Evolutionary conservation across 2,113 vertebrate species (phyloP), one percentile per base, ranked within the genome.

Genomic region (Larimichthys crocea): DNA sequence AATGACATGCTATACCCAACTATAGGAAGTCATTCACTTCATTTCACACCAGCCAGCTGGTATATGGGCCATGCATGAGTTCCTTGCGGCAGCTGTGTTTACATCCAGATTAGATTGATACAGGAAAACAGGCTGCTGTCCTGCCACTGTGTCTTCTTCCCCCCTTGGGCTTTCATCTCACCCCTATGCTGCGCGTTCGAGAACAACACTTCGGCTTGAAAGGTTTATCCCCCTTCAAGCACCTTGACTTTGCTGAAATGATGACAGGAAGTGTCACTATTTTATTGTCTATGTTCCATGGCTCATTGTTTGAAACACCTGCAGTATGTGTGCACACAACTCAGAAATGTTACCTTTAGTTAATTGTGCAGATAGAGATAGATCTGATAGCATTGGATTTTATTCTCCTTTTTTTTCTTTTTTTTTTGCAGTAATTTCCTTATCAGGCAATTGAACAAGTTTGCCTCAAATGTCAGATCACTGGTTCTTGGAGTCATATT

Each of bases 21-120:
- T 59, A 55, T 52, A 44, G 76, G 86, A 87, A 90, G 92, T 87
- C 48, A 65, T 80, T 89, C 77, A 61, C 74, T 71, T 93, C 82
- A 90, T 80, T 90, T 89, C 86, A 88, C 77, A 88, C 35, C 76
- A 92, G 86, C 82, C 66, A 88, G 84, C 66, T 74, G 80, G 66
- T 87, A 88, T 88, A 93, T 87, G 84, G 87, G 91, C 88, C 81
- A 91, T 88, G 88, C 89, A 77, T 83, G 86, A 90, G 79, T 85
- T 93, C 89, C 87, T 88, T 76, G 77, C 87, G 81, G 91, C 94
- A 95, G 93, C 93, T 94, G 93, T 94, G 94, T 94, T 94, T 95
- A 94, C 85, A 84, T 88, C 89, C 74, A 87, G 91, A 92, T 93
- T 71, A 86, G 75, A 91, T 83, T 83, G 86, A 92, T 91, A 88